A percentile compares a stretch with the other conserved stretches of the same genome.
phyloP scores from a whole-genome alignment of 2,113 vertebrate genomes.

The Erythrocercus mccallii region DNA sequence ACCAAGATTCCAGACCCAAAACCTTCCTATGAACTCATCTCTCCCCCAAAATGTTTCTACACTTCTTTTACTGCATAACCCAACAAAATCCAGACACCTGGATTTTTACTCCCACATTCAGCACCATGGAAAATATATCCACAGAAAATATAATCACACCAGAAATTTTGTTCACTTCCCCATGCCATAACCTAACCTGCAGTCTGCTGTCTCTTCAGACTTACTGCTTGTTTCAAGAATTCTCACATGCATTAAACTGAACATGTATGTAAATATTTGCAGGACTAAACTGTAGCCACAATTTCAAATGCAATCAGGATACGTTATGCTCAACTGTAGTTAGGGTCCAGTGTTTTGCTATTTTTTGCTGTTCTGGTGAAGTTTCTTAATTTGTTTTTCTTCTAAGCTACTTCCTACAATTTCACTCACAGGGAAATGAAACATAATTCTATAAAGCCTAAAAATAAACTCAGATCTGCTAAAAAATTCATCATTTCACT shows the following conservation, averaged over 20 bases:
- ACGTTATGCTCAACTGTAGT: background rate
- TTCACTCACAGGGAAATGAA: conserved; percentile 64
- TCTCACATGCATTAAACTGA: background rate
- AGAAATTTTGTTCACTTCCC: background rate
- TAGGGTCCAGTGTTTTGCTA: background rate
- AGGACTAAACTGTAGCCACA: background rate
- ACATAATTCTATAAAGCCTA: conserved; percentile 67
- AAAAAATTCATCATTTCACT: conserved; percentile 74
- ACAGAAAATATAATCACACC: background rate
- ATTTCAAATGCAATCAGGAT: background rate
- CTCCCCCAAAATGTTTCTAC: background rate
- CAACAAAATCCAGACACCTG: background rate
- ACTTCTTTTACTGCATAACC: background rate
- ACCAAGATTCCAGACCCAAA: background rate
- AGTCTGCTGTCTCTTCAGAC: background rate
- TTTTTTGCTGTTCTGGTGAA: background rate
- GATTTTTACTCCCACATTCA: background rate
- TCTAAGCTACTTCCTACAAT: conserved; percentile 45
- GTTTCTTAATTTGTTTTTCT: conserved; percentile 36
- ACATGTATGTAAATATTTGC: background rate
- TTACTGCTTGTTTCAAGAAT: background rate
- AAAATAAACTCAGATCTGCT: conserved; percentile 72
- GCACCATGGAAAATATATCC: background rate
- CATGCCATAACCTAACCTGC: background rate
- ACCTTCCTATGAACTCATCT: background rate